These are phyloP conservation scores for Cariama cristata DNA, from an alignment of 2,113 vertebrate genomes.

Conservation along the genomic window DNA sequence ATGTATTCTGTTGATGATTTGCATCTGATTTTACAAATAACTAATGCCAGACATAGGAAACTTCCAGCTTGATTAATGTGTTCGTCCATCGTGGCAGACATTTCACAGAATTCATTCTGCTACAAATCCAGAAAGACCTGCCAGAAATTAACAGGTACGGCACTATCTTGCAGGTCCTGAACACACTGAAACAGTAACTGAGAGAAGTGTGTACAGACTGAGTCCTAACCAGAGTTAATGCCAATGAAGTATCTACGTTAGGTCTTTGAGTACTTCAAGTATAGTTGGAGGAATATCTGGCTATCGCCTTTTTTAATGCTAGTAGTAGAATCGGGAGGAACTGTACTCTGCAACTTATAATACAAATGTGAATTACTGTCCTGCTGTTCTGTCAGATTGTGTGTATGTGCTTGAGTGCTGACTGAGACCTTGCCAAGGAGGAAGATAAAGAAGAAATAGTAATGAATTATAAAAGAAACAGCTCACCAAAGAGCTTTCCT, in stretches of 20 bases:
- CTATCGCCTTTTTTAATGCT: not conserved
- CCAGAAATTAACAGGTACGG: not conserved
- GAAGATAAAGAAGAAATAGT: conserved; percentile 15
- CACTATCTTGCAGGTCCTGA: not conserved
- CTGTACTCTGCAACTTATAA: not conserved
- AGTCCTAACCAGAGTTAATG: not conserved
- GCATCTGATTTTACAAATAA: not conserved
- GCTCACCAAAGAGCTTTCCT: conserved; percentile 10
- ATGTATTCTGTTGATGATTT: not conserved
- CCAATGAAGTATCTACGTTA: not conserved
- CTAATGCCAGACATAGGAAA: not conserved
- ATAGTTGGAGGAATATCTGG: not conserved
- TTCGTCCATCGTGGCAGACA: not conserved
- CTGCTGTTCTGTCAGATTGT: conserved; percentile 15
- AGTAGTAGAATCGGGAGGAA: not conserved
- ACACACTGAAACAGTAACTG: not conserved
- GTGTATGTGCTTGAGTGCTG: not conserved
- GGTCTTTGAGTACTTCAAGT: not conserved
- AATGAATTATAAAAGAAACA: not conserved
- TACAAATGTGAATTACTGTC: conserved; percentile 11
- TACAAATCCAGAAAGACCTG: not conserved
- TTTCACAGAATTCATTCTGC: not conserved
- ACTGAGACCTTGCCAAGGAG: conserved; percentile 28
- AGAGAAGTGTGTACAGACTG: not conserved
- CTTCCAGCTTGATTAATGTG: not conserved